A percentile compares a stretch with the other conserved stretches of the same genome.
Evolutionary conservation across 2,888 invertebrate species (phyloP).

Genomic region (Idaea aversata): DNA sequence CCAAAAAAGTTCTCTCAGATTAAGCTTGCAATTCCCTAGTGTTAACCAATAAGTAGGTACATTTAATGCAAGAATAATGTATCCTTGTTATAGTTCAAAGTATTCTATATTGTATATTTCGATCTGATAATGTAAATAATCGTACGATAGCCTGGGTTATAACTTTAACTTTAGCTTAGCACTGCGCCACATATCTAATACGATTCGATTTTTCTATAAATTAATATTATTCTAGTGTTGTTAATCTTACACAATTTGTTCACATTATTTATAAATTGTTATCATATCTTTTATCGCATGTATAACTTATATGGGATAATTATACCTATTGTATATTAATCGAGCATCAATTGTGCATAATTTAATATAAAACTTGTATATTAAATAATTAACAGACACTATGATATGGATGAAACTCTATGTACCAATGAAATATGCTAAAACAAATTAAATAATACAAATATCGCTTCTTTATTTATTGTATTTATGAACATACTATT

Average conservation of each 20-base stretch:
- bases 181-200: conserved; percentile 75
- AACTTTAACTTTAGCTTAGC: conserved; percentile 63
- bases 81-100: conserved; percentile 53
- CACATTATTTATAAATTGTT: conserved; percentile 79
- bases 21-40: conserved; percentile 73
- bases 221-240: conserved; percentile 71
- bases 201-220: conserved; percentile 71
- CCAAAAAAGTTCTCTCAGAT: conserved; percentile 58
- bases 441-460: conserved; percentile 77
- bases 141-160: conserved; percentile 55
- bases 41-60: conserved; percentile 49
- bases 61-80: conserved; percentile 35
- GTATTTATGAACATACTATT: conserved; percentile 47
- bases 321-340: conserved; percentile 62
- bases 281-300: conserved; percentile 77
- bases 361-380: conserved; percentile 76
- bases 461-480: conserved; percentile 78
- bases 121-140: conserved; percentile 57
- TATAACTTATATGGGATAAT: conserved; percentile 59
- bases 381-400: conserved; percentile 66
- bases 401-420: conserved; percentile 68
- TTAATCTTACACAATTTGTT: conserved; percentile 76
- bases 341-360: conserved; percentile 73
- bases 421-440: conserved; percentile 79
- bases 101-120: conserved; percentile 51